A percentile compares a stretch with the other conserved stretches of the same genome.
Conservation (phyloP, 2,888 invertebrate species). For the Ichneumoninae sp. region DNA sequence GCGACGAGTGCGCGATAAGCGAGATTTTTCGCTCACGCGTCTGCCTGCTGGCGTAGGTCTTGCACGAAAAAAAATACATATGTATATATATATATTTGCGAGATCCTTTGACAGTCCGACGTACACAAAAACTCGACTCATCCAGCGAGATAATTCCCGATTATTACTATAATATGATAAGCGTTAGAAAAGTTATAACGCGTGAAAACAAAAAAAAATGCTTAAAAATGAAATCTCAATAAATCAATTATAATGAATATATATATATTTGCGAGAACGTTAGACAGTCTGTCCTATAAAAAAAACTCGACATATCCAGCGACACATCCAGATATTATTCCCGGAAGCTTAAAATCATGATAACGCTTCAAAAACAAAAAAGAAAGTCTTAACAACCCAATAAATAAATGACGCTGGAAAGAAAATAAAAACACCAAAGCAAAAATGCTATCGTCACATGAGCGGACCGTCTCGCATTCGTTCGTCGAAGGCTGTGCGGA, state of each 20-base stretch:
- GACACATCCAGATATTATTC: not conserved
- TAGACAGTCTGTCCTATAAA: constrained; percentile 21
- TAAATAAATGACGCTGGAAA: not conserved
- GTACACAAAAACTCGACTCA: not conserved
- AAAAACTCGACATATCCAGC: not conserved
- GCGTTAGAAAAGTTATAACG: not conserved
- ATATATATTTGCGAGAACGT: constrained; percentile 24
- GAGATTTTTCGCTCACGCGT: constrained; percentile 58
- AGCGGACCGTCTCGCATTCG: not conserved
- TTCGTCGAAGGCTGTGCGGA: not conserved
- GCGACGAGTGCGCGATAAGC: constrained; percentile 39
- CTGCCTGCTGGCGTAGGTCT: constrained; percentile 65
- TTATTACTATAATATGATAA: not conserved
- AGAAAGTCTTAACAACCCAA: too few relatives aligned
- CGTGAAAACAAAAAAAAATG: too few relatives aligned
- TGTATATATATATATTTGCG: constrained; percentile 27
- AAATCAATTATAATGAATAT: not conserved
- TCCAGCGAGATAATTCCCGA: constrained; percentile 1
- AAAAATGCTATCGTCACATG: not conserved
- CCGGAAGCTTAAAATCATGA: not conserved
- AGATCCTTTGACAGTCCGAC: constrained; percentile 34
- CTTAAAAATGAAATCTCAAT: not conserved
- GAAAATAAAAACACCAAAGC: not conserved
- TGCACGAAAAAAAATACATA: constrained; percentile 39
- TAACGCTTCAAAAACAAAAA: not conserved